A percentile compares a stretch with the other conserved stretches of the same genome.
These are phyloP conservation scores for Chaetops frenatus DNA, from an alignment of 2,113 vertebrate species.

Conservation along the genomic window DNA sequence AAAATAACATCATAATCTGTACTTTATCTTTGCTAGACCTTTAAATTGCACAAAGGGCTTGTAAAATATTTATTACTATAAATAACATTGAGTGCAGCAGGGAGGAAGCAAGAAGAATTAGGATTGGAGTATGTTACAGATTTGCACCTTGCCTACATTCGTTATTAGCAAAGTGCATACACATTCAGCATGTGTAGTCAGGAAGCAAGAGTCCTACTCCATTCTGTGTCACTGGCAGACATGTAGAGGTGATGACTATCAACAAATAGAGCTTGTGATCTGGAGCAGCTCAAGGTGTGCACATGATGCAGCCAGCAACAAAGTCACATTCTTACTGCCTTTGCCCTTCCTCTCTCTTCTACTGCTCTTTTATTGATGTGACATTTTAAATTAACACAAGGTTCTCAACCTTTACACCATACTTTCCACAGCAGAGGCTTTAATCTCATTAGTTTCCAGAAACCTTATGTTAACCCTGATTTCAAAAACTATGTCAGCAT, in stretches of 20 bases:
- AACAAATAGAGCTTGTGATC: background rate
- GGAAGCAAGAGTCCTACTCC: background rate
- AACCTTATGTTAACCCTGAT: background rate
- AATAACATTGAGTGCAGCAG: background rate
- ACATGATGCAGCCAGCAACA: background rate
- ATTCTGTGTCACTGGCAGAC: background rate
- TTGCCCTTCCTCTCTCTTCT: conserved; percentile 1
- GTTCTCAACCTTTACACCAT: background rate
- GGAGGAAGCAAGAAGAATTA: background rate
- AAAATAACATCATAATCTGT: background rate
- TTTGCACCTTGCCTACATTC: background rate
- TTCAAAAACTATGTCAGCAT: background rate
- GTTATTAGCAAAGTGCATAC: background rate
- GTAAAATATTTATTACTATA: background rate
- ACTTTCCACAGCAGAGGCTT: background rate
- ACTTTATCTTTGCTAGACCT: background rate
- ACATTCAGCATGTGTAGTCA: background rate
- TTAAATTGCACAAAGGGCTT: background rate
- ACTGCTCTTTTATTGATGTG: background rate
- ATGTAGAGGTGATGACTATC: background rate
- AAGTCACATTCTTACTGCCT: conserved; percentile 8
- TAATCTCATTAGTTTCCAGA: background rate
- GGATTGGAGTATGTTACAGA: background rate
- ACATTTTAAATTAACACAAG: background rate
- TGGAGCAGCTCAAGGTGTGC: background rate